Evolutionary conservation across 2,888 invertebrate genomes (phyloP), one percentile per base, ranked within the genome.

Genomic region (Didymodactylos carnosus): DNA sequence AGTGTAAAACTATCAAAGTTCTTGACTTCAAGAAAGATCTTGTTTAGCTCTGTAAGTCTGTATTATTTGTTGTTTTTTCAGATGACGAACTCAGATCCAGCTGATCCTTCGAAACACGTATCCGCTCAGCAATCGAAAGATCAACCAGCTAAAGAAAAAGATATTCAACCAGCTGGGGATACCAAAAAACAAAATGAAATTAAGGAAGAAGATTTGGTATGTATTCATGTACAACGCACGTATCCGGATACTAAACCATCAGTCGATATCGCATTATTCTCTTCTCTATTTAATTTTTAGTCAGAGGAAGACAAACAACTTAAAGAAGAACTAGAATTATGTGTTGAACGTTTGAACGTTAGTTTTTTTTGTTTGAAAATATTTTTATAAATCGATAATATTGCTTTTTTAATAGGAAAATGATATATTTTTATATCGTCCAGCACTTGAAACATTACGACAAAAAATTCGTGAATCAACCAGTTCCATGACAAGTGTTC

Each of bases 401-500:
- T 35, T 51, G n/a, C n/a, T 39, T 41, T 69, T 69, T 81, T 75
- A 81, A 27, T 83, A 91, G 88, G 90, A 91, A 76, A 82, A 87
- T 41, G 89, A 93, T 81, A 85, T 87, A 29, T 87, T 88, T 73
- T 83, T 92, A 72, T 91, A 94, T 82, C 86, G 88, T 73, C 88
- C 90, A 73, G 90, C 95, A 0, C 84, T 98, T 77, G 92, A 95
- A 83, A 90, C 90, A 84, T 85, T 99, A 80, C 88, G 92, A 75
- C 89, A 89, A 78, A 87, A 92, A 76, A 98, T 98, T 77, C 87
- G 92, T 76, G 92, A 94, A 2, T 94, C 97, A 0, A 99, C 98
- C 1, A 95, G 95, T 1, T 97, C 95, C 0, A 98, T 99, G 97
- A 98, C 98, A 2, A 94, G 95, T 73, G 98, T 99, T 7, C 98